These are phyloP conservation scores for Drosophila acutilabella DNA, from an alignment of 2,888 invertebrate genomes.

Conservation along the genomic window DNA sequence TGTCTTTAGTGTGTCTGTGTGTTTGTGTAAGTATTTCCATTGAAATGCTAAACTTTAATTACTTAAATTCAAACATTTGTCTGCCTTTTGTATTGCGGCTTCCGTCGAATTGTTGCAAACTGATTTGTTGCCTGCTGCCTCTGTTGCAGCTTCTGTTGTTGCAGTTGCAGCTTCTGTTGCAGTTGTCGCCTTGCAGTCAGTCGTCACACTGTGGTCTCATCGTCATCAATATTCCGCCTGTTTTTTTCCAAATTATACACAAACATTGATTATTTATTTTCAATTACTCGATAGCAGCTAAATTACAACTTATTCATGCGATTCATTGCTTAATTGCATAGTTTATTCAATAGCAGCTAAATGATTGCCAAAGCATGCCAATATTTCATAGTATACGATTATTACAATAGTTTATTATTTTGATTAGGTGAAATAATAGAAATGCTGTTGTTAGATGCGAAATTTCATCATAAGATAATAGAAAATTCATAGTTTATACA, in stretches of 20 bases:
- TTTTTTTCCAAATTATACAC: conserved; percentile 23
- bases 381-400: conserved; percentile 1
- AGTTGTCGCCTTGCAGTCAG: conserved; percentile 53
- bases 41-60: conserved; percentile 13
- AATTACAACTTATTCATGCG: conserved; percentile 17
- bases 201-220: conserved; percentile 85
- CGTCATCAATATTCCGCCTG: conserved; percentile 85
- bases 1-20: conserved; percentile 14
- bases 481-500: conserved; percentile 13
- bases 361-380: conserved; percentile 7
- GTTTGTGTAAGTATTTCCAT: conserved; percentile 24
- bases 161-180: conserved; percentile 31
- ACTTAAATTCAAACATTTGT: conserved; percentile 39
- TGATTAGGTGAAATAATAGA: conserved; percentile 13
- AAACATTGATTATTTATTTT: conserved; percentile 23
- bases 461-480: conserved; percentile 11
- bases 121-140: conserved; percentile 48
- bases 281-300: conserved; percentile 10
- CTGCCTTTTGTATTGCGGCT: conserved; percentile 65
- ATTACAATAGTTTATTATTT: background rate
- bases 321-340: conserved; percentile 1
- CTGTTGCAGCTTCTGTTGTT: conserved; percentile 21
- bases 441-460: conserved; percentile 7
- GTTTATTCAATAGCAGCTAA: background rate
- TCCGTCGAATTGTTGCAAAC: conserved; percentile 78